Conservation (phyloP, 2,113 vertebrate genomes). For the Cinclus mexicanus region DNA sequence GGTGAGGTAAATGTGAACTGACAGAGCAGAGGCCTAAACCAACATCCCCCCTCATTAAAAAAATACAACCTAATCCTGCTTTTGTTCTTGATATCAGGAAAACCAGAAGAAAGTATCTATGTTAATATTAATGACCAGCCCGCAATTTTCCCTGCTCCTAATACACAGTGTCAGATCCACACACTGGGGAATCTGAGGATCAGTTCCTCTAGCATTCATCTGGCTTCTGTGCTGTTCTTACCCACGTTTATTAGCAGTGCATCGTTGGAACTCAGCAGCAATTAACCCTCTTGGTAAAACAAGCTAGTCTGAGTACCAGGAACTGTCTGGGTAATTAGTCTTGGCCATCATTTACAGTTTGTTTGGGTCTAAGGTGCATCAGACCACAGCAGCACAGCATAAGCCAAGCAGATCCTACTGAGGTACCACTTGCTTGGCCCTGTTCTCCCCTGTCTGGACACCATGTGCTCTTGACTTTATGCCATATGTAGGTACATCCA, state of each 20-base stretch:
- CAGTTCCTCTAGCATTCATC: constrained; percentile 1
- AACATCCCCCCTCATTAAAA: constrained; percentile 23
- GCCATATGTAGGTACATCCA: background rate
- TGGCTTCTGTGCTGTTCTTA: background rate
- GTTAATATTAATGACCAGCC: constrained; percentile 44
- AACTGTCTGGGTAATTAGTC: background rate
- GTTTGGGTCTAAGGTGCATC: background rate
- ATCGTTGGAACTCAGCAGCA: background rate
- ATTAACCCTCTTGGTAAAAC: constrained; percentile 6
- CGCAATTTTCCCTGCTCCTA: constrained; percentile 1
- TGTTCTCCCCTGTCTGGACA: background rate
- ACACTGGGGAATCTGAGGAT: constrained; percentile 18
- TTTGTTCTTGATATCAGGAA: constrained; percentile 30
- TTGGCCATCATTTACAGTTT: background rate
- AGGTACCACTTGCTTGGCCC: background rate
- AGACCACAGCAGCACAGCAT: background rate
- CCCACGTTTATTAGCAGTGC: constrained; percentile 51
- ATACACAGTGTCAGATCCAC: constrained; percentile 48
- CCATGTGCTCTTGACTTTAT: background rate
- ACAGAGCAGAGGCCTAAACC: constrained; percentile 29
- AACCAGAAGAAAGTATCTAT: constrained; percentile 55
- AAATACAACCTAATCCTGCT: constrained; percentile 40
- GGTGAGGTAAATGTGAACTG: constrained; percentile 34
- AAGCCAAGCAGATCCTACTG: background rate
- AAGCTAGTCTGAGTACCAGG: background rate